Evolutionary conservation across 1,140 invertebrate genomes (phyloP).

Genomic region (Daktulosphaira vitifoliae): DNA sequence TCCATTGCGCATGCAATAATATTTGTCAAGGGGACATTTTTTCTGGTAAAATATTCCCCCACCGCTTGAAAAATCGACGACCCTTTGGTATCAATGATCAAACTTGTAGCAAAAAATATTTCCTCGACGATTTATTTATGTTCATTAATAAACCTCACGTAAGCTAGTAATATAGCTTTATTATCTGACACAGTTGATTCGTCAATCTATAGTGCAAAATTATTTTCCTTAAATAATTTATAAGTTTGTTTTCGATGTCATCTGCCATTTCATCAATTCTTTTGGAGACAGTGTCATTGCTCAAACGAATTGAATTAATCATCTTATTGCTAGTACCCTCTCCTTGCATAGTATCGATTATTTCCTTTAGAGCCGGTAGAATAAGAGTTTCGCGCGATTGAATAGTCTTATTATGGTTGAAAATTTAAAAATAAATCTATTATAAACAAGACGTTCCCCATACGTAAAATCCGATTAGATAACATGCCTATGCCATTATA

Average conservation of each 20-base stretch:
- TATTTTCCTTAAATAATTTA: too few species aligned
- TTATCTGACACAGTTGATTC: conserved; percentile 44
- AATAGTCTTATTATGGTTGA: too few species aligned
- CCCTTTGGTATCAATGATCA: too few species aligned
- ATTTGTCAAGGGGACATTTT: too few species aligned
- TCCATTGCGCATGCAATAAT: too few species aligned
- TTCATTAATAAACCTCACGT: too few species aligned
- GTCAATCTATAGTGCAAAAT: conserved; percentile 42
- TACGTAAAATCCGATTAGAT: not conserved
- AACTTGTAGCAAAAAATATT: too few species aligned
- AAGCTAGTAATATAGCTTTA: too few species aligned
- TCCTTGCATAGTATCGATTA: conserved; percentile 35
- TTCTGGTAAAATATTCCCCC: too few species aligned
- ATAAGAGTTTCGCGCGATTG: conserved; percentile 36
- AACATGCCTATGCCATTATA: too few species aligned
- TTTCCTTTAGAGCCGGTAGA: conserved; percentile 35
- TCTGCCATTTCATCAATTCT: conserved; percentile 25
- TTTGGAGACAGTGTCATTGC: too few species aligned
- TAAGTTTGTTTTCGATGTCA: conserved; percentile 31
- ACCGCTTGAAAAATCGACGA: too few species aligned
- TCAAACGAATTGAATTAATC: not conserved
- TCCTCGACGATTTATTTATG: conserved; percentile 5
- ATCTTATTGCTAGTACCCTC: conserved; percentile 18
- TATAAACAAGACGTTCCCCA: not conserved
- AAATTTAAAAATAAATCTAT: conserved; percentile 21